Evolutionary conservation across 1,140 invertebrate species (phyloP).

Genomic region (Matsumurasca onukii): DNA sequence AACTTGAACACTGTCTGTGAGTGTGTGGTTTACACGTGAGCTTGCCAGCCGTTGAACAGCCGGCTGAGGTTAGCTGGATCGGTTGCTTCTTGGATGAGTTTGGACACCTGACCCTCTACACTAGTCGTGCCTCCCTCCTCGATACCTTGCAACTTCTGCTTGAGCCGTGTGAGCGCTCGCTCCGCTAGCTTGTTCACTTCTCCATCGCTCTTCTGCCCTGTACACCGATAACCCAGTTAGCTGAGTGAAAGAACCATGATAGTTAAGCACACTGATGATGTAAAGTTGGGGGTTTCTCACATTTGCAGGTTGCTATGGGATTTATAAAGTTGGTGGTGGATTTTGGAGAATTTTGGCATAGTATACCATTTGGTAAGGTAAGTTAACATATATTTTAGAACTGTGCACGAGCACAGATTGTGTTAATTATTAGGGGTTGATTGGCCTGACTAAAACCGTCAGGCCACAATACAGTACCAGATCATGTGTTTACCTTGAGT

Average conservation of each 20-base stretch:
- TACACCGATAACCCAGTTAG: neutral
- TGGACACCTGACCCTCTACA: constrained; percentile 78
- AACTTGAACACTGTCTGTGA: neutral
- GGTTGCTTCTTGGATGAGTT: constrained; percentile 78
- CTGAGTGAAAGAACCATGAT: neutral
- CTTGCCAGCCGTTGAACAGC: constrained; percentile 87
- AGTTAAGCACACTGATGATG: neutral
- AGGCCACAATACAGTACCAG: too few relatives aligned
- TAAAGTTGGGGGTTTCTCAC: neutral
- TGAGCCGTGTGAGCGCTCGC: constrained; percentile 73
- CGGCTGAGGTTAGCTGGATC: constrained; percentile 74
- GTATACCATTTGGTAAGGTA: too few relatives aligned
- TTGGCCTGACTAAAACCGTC: constrained; percentile 3
- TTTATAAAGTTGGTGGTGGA: neutral
- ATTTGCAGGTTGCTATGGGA: neutral
- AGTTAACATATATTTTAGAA: too few relatives aligned
- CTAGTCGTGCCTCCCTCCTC: constrained; percentile 64
- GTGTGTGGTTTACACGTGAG: constrained; percentile 54
- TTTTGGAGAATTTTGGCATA: too few relatives aligned
- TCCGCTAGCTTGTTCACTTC: constrained; percentile 70
- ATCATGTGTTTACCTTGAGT: neutral
- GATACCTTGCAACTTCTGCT: constrained; percentile 81
- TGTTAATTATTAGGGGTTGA: too few relatives aligned
- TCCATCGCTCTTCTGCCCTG: neutral
- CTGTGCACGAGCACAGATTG: neutral